Percentiles rank a stretch among this genome's conserved stretches.
These are phyloP conservation scores for Cercopithecus hamlyni DNA, from an alignment of 2,797 vertebrate genomes.

Conservation along the genomic window DNA sequence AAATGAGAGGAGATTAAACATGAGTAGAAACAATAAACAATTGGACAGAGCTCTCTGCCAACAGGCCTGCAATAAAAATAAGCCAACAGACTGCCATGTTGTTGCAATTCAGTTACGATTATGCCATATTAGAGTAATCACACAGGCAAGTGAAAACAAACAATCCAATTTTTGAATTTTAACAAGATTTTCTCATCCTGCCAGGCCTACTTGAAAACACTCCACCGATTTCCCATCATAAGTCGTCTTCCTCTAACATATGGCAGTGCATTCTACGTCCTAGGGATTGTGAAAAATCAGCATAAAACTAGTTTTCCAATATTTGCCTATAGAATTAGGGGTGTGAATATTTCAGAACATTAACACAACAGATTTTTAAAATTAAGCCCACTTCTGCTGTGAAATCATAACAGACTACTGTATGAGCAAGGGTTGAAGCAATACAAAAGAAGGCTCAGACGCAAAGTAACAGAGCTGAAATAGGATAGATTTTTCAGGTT, in stretches of 20 bases:
- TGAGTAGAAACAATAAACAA: not conserved
- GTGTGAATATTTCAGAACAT: constrained; percentile 12
- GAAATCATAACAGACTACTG: not conserved
- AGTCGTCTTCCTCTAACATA: not conserved
- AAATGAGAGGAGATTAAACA: constrained; percentile 2
- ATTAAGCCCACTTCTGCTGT: not conserved
- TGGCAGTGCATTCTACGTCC: not conserved
- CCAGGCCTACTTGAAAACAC: constrained; percentile 13
- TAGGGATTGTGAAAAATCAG: constrained; percentile 33
- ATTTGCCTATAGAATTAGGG: not conserved
- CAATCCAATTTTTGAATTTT: constrained; percentile 48
- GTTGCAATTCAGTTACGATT: not conserved
- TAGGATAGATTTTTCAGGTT: not conserved
- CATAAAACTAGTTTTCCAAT: not conserved
- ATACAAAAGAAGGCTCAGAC: not conserved
- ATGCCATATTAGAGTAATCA: not conserved
- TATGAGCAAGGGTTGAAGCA: not conserved
- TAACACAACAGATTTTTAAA: not conserved
- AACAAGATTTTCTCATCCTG: constrained; percentile 41
- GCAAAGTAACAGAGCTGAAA: not conserved
- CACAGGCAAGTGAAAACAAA: constrained; percentile 27
- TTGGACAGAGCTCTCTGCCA: not conserved
- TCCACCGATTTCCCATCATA: not conserved
- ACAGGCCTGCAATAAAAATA: not conserved
- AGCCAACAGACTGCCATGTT: not conserved